Evolutionary conservation across 2,113 vertebrate genomes (phyloP), one percentile per base, ranked within the genome.

Genomic region (Tyrannus savana): DNA sequence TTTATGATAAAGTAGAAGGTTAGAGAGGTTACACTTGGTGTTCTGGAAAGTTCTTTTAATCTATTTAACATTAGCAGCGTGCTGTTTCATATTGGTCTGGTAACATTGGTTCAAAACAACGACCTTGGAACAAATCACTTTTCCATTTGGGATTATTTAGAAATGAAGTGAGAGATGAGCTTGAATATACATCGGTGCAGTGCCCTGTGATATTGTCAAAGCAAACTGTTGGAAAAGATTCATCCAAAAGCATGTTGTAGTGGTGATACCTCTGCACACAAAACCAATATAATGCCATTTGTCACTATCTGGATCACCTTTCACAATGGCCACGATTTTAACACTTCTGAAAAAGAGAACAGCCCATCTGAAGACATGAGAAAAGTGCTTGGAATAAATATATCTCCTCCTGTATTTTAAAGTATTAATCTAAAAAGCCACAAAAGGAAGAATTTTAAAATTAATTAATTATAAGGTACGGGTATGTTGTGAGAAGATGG

Each of bases 131-230:
- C 1, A 3, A 67, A 71, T 27, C 4, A 13, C 2, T 75, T 41
- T 59, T 82, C 2, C 0, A 8, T 35, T 52, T 72, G 19, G 4
- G 42, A 67, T 17, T 0, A 0, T 27, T 62, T 59, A 62, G 31
- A 53, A 80, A 22, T 23, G 4, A 31, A 77, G 5, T 31, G 19
- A 78, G 9, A 31, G 19, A 17, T 67, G 24, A 25, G 67, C 25
- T 47, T 46, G 33, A 39, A 50, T 46, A 18, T 31, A 42, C 7
- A 37, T 9, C 42, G 62, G 8, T n/a, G 5, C 3, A 3, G 1
- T 39, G 15, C 2, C 22, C 12, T 39, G 37, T 37, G 11, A 19
- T 49, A 31, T 17, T 75, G 6, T 33, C 19, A 75, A 53, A 86
- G 14, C 1, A 76, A 49, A 30, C 0, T n/a, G 15, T 46, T 81